Conservation (phyloP, 2,113 vertebrate species). For the Diphyllodes magnificus region DNA sequence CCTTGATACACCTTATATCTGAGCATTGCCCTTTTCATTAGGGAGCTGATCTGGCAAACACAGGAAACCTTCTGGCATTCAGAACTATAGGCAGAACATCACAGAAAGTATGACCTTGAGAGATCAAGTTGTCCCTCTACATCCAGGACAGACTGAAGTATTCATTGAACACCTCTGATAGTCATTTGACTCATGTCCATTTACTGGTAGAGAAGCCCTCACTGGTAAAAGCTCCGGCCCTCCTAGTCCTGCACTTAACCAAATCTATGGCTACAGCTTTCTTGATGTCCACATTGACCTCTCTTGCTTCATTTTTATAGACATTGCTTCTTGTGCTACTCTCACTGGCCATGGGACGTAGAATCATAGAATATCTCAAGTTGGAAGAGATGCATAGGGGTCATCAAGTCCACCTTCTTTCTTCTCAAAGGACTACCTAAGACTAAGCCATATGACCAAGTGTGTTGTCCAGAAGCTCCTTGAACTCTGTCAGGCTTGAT, state of each 20-base stretch:
- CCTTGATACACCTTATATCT: neutral
- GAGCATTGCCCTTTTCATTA: neutral
- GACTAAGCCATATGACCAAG: neutral
- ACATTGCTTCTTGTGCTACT: neutral
- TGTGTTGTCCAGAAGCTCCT: neutral
- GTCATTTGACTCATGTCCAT: neutral
- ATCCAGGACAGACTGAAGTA: neutral
- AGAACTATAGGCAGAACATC: neutral
- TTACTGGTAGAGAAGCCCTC: neutral
- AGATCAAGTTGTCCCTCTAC: neutral
- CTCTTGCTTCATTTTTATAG: neutral
- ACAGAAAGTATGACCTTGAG: accelerated
- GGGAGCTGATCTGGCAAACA: neutral
- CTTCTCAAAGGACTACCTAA: neutral
- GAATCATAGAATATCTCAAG: neutral
- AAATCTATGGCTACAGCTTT: neutral
- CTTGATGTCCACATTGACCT: neutral
- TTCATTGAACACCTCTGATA: neutral
- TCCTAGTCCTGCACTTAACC: neutral
- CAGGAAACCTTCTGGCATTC: neutral
- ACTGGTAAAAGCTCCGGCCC: neutral
- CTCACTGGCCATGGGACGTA: neutral
- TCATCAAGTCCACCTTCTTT: neutral
- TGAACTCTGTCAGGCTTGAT: neutral
- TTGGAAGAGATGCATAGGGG: neutral